Evolutionary conservation across 2,888 invertebrate genomes (phyloP), one percentile per base, ranked within the genome.

Genomic region (Drosophila quinaria): DNA sequence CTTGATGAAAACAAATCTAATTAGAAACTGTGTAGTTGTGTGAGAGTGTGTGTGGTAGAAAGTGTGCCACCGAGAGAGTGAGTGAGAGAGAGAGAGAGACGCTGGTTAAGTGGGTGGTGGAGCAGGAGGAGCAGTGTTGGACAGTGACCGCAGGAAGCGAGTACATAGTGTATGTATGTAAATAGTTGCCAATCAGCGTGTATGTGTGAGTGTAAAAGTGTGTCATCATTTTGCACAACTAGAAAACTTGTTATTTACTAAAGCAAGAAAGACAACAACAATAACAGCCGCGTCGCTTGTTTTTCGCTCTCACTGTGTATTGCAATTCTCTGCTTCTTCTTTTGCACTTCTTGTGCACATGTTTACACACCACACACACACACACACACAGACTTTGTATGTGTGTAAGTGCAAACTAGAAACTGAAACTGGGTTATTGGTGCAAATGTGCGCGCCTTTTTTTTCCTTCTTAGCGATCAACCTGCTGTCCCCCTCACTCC

Each of bases 341-440:
- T 25, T 51, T 33, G 33, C 54, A 35, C 49, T 68, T 60, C 66
- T 76, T 70, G 51, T 64, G 61, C 59, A 80, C 71, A 76, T 76
- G 67, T 61, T 56, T 55, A 47, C 55, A 46, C 47, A 56, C n/a
- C 19, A 63, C 31, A 61, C 10, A 67, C 29, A 42, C n/a, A n/a
- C 47, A 56, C 19, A 63, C 31, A 61, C 10, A 67, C 29, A 42
- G 33, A 62, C 50, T 72, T 88, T 35, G 35, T 35, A 4, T 13
- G 13, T 35, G 5, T 77, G 58, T 72, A 70, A 89, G 87, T 87
- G 88, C 80, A 80, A 90, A 85, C 85, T 87, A 90, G 85, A 90
- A 90, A 88, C 81, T 67, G 87, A 88, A 83, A 83, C 90, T 86
- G 74, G 85, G 85, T 86, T 86, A 86, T 86, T 86, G 90, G 90